Evolutionary conservation across 2,888 invertebrate genomes (phyloP), one percentile per base, ranked within the genome.

Genomic region (Lithophane ornitopus): DNA sequence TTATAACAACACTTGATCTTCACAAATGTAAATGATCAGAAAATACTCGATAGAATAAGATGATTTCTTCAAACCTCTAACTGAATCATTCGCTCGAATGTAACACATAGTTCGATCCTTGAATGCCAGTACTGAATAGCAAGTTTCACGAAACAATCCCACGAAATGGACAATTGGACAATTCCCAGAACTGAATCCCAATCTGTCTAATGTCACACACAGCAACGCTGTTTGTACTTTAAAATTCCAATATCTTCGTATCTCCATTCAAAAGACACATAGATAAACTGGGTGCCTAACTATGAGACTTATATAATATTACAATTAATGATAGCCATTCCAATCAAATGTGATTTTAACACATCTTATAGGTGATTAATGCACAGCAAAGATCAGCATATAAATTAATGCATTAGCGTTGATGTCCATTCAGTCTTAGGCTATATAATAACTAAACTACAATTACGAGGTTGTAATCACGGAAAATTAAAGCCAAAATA

Each of bases 401-500:
- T 73, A 86, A 84, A 86, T 86, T 59, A 86, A 83, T 79, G 28
- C 59, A 83, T 84, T 78, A 73, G 68, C 58, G 26, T 52, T 46
- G n/a, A 68, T 59, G 56, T 52, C 72, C 54, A 78, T 74, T 62
- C 61, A 68, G 52, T 66, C 39, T 73, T 61, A 19, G 56, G 19
- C 76, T 72, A 72, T 84, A 84, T 70, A 74, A 86, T 72, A 34
- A 34, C 76, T 84, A 86, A 86, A 86, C 84, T 78, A 67, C 69
- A 84, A 86, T 84, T 74, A 83, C 52, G 58, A 26, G 62, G 71
- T 73, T 74, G 79, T 78, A 84, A 84, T 84, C 84, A 80, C n/a
- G 66, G 75, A 74, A 82, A 86, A 83, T 83, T 84, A 79, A 83
- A 86, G 84, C 84, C 74, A 67, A 86, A 86, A 80, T 84, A 75